phyloP scores from a whole-genome alignment of 2,113 vertebrate genomes.

The Falco punctatus region DNA sequence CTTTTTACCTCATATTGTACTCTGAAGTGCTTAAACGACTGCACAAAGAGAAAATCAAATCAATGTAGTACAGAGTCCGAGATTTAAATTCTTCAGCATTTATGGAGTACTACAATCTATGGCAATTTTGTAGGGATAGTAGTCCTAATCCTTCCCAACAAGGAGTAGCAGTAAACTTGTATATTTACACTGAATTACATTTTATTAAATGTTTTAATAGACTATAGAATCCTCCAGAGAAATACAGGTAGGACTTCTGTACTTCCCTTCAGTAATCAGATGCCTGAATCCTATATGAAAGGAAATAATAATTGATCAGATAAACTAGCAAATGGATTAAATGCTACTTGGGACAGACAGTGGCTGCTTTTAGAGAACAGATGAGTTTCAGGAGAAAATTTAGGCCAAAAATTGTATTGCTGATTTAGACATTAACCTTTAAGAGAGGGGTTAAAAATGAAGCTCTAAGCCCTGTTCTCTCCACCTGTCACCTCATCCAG shows the following conservation, averaged over 20 bases:
- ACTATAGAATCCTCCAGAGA: not conserved
- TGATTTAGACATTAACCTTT: not conserved
- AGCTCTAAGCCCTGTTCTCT: not conserved
- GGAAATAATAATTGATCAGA: not conserved
- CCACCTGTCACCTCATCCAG: not conserved
- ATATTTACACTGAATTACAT: not conserved
- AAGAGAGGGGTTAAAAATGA: not conserved
- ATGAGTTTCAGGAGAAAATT: not conserved
- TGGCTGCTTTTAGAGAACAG: not conserved
- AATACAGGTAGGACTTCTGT: not conserved
- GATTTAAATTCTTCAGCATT: not conserved
- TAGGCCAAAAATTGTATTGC: not conserved
- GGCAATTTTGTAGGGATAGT: not conserved
- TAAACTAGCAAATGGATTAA: not conserved
- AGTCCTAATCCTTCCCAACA: not conserved
- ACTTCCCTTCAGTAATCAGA: not conserved
- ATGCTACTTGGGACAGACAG: not conserved
- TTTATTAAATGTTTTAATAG: not conserved
- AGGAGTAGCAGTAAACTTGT: not conserved
- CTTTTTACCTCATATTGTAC: conserved; percentile 93
- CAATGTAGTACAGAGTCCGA: not conserved
- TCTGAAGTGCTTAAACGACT: conserved; percentile 92
- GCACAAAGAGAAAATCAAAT: conserved; percentile 39
- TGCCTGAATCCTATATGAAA: not conserved
- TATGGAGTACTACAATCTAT: not conserved